Conservation (phyloP, 2,888 invertebrate genomes). For the Drosophila pseudotalamancana region DNA sequence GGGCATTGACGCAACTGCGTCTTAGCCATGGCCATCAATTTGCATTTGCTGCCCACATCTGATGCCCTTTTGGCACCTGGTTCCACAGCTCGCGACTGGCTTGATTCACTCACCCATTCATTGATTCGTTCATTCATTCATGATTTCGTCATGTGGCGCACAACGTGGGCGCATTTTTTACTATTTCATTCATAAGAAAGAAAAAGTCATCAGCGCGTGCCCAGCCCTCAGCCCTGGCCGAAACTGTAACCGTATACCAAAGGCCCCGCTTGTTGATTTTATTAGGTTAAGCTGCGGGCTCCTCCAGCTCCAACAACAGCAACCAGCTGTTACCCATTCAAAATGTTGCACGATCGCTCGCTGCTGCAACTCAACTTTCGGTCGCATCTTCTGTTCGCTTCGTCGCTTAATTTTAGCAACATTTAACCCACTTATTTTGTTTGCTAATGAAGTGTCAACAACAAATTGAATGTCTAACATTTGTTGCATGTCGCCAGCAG, state of each 20-base stretch:
- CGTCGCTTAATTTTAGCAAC: slow-evolving; percentile 76
- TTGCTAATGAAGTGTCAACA: slow-evolving; percentile 83
- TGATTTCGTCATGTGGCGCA: slow-evolving; percentile 68
- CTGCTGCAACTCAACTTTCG: slow-evolving; percentile 18
- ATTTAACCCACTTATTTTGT: slow-evolving; percentile 77
- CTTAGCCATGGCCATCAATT: slow-evolving; percentile 74
- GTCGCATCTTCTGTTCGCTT: slow-evolving; percentile 51
- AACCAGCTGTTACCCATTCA: slow-evolving; percentile 11
- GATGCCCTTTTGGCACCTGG: slow-evolving; percentile 78
- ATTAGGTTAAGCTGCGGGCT: slow-evolving; percentile 65
- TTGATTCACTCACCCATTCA: slow-evolving; percentile 41
- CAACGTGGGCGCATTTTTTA: slow-evolving; percentile 64
- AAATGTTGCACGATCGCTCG: neutral
- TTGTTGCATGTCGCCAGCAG: slow-evolving; percentile 78
- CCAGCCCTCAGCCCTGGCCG: slow-evolving; percentile 28
- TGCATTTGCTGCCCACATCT: slow-evolving; percentile 76
- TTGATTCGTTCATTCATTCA: slow-evolving; percentile 68
- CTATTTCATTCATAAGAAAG: slow-evolving; percentile 76
- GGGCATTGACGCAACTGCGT: slow-evolving; percentile 28
- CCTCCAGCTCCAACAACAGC: neutral
- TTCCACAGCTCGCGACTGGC: slow-evolving; percentile 22
- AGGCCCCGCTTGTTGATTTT: slow-evolving; percentile 53
- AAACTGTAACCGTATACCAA: slow-evolving; percentile 40
- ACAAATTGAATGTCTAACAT: slow-evolving; percentile 83
- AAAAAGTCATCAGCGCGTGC: slow-evolving; percentile 54